These are phyloP conservation scores for Scaptomyza flava DNA, from an alignment of 2,888 invertebrate species.

Conservation along the genomic window DNA sequence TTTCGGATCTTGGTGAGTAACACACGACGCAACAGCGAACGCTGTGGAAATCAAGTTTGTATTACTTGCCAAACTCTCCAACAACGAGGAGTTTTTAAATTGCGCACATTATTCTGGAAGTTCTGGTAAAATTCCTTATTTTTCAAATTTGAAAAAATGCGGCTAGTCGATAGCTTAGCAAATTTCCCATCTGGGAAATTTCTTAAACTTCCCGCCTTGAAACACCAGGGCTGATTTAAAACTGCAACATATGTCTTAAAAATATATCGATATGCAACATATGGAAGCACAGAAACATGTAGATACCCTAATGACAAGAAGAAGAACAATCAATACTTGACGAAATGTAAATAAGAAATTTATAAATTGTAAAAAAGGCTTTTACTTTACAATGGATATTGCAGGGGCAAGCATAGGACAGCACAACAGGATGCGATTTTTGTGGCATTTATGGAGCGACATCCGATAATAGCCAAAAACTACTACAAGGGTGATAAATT, in stretches of 20 bases:
- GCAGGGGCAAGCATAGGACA: slow-evolving; percentile 71
- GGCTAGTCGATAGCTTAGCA: no score
- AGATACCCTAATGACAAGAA: slow-evolving; percentile 1
- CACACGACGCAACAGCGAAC: slow-evolving; percentile 24
- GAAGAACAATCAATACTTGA: slow-evolving; percentile 39
- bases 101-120: not conserved
- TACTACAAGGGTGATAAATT: slow-evolving; percentile 60
- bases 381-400: not conserved
- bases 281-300: not conserved
- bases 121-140: no score
- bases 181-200: not conserved
- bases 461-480: slow-evolving; percentile 66
- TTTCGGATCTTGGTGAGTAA: slow-evolving; percentile 57
- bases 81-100: not conserved
- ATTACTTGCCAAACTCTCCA: not conserved
- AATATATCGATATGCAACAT: slow-evolving; percentile 13
- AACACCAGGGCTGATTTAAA: slow-evolving; percentile 9
- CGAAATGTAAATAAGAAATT: slow-evolving; percentile 50
- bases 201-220: not conserved
- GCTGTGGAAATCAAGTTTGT: slow-evolving; percentile 41
- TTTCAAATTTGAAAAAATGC: no score
- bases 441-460: slow-evolving; percentile 66
- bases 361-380: not conserved
- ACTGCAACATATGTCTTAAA: not conserved
- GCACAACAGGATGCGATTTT: slow-evolving; percentile 69